Percentiles rank a stretch among this genome's conserved stretches.
phyloP scores from a whole-genome alignment of 2,797 vertebrate genomes.

The Triplophysa yarkandensis region DNA sequence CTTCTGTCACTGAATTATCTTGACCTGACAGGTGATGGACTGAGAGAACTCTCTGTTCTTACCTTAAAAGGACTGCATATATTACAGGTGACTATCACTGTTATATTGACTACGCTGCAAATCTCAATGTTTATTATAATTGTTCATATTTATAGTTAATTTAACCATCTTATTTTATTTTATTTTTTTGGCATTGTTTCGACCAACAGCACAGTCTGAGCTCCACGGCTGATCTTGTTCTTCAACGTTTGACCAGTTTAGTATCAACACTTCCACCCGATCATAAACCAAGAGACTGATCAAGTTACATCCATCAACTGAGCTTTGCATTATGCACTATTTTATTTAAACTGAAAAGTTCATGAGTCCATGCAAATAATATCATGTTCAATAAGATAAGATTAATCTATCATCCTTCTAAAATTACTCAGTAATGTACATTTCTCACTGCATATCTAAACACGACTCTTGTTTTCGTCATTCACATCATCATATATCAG shows the following conservation, averaged over 20 bases:
- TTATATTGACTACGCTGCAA: background rate
- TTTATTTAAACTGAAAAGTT: too few relatives aligned
- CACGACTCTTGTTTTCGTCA: too few relatives aligned
- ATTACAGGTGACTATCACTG: slow-evolving; percentile 77
- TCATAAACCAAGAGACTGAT: slow-evolving; percentile 40
- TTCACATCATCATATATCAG: too few relatives aligned
- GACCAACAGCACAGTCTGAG: slow-evolving; percentile 73
- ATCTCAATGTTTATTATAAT: background rate
- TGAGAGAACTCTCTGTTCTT: slow-evolving; percentile 85
- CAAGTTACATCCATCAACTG: too few relatives aligned
- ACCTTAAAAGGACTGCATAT: slow-evolving; percentile 89
- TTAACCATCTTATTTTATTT: background rate
- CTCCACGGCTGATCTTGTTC: slow-evolving; percentile 71
- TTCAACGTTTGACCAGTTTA: slow-evolving; percentile 68
- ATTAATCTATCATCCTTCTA: too few relatives aligned
- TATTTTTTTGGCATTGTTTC: background rate
- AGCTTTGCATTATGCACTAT: too few relatives aligned
- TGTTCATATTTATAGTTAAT: background rate
- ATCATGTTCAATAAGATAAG: too few relatives aligned
- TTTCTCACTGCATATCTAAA: too few relatives aligned
- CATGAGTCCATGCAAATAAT: too few relatives aligned
- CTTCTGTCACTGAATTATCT: slow-evolving; percentile 84
- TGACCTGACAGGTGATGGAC: slow-evolving; percentile 86
- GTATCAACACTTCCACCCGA: slow-evolving; percentile 56
- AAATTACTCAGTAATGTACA: too few relatives aligned